phyloP scores from a whole-genome alignment of 1,140 invertebrate species.

The Drosophila aff. region DNA sequence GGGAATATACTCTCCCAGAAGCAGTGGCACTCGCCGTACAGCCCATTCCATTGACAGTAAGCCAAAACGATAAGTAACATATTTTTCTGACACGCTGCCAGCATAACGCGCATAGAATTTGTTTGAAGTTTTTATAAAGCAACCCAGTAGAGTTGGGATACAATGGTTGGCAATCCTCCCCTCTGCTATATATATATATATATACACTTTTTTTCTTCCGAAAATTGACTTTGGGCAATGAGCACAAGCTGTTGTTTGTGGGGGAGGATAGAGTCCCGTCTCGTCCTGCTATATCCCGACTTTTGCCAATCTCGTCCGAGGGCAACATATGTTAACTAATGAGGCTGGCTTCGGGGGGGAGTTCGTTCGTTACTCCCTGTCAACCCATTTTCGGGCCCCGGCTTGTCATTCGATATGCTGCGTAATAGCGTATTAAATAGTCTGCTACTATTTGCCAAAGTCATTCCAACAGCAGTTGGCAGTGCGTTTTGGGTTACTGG shows the following conservation, averaged over 20 bases:
- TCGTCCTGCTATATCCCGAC: constrained; percentile 11
- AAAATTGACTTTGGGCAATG: constrained; percentile 82
- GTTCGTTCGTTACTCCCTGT: constrained; percentile 19
- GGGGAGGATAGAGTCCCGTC: constrained; percentile 27
- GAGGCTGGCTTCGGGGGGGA: constrained; percentile 47
- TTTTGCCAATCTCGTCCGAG: constrained; percentile 41
- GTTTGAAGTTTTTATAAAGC: constrained; percentile 78
- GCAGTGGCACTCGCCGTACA: constrained; percentile 4
- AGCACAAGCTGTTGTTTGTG: constrained; percentile 77
- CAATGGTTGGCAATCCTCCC: constrained; percentile 25
- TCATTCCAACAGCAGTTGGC: constrained; percentile 66
- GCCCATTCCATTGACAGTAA: constrained; percentile 46
- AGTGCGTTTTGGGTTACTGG: constrained; percentile 72
- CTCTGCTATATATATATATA: constrained; percentile 6
- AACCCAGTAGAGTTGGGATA: constrained; percentile 19
- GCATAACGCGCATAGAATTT: constrained; percentile 70
- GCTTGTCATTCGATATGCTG: constrained; percentile 80
- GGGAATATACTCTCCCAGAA: constrained; percentile 10
- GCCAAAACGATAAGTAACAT: constrained; percentile 72
- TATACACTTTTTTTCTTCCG: constrained; percentile 45
- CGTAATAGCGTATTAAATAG: constrained; percentile 84
- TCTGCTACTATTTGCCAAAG: constrained; percentile 81
- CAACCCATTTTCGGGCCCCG: constrained; percentile 51
- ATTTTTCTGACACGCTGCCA: constrained; percentile 76
- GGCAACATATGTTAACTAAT: constrained; percentile 83